phyloP scores from a whole-genome alignment of 2,888 invertebrate species.

The Ligdia adustata region DNA sequence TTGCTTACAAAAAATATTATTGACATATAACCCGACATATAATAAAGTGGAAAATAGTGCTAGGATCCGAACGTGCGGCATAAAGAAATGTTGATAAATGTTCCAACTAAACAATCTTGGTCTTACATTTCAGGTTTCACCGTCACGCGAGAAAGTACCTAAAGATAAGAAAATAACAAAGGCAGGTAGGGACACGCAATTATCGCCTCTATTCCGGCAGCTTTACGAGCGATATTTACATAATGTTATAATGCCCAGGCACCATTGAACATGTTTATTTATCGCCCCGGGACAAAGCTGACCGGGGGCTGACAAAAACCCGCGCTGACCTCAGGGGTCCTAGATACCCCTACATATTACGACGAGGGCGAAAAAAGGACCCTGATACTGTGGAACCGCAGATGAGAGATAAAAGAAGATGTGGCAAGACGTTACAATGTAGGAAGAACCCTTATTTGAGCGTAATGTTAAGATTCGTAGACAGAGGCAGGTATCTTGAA shows the following conservation, averaged over 20 bases:
- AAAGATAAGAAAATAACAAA: constrained; percentile 13
- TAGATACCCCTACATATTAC: constrained; percentile 48
- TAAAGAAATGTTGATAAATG: too few species aligned
- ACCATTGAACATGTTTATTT: constrained; percentile 47
- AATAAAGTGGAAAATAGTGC: too few species aligned
- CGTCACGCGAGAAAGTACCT: neutral
- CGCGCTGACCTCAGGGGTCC: constrained; percentile 49
- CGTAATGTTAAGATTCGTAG: too few species aligned
- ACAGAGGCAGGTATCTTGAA: too few species aligned
- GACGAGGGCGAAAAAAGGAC: constrained; percentile 45
- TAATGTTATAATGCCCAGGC: constrained; percentile 30
- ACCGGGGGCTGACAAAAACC: constrained; percentile 41
- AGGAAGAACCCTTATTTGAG: too few species aligned
- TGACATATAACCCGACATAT: too few species aligned
- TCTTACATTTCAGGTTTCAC: constrained; percentile 4
- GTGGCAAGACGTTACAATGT: neutral
- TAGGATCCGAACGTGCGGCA: too few species aligned
- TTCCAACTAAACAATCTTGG: neutral
- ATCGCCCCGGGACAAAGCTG: constrained; percentile 39
- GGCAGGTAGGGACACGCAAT: neutral
- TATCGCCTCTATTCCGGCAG: constrained; percentile 5
- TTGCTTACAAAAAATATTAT: too few species aligned
- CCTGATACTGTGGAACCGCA: constrained; percentile 8
- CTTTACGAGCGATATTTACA: constrained; percentile 28
- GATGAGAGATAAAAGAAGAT: constrained; percentile 5